Base-by-base conservation (phyloP, 1,140 invertebrate genomes). In the Sinonovacula constricta region DNA sequence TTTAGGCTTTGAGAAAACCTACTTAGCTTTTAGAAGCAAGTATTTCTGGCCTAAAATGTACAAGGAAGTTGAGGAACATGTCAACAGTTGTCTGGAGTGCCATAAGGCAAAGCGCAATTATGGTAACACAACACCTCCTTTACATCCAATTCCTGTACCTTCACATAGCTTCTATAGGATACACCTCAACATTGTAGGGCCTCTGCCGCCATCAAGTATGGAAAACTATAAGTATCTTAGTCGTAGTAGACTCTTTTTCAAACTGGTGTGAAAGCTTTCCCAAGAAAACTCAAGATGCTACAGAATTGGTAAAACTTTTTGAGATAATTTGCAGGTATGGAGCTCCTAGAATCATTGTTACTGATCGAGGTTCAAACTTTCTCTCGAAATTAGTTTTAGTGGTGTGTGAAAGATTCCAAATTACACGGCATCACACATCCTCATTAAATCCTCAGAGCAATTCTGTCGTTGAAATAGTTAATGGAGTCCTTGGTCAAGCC, bases 131-230 rank as follows among this genome's bases (percentile, higher is more conserved):
- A 67, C 56, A 22, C 12, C 22, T 4, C 81, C 79, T 22, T 53
- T 79, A 12, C 34, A 65, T 31, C 66, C 77, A 18, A 22, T 70
- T 3, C 83, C 80, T 14, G 30, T 79, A 22, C 56, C 75, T 28
- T 54, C 74, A n/a, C 71, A 79, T 34, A 63, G 69, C 45, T 87
- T 85, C 62, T 26, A 22, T 0, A 36, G 79, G 31, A 66, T 67
- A 24, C 84, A 84, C 33, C 68, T 85, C 28, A 82, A 84, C 53
- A 65, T 86, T 36, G 10, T 86, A 5, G 80, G 83, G 31, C 75
- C 81, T 10, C 24, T 84, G 18, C 68, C 84, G 36, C 18, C 10
- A 22, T 33, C 66, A 56, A 79, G 69, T 36, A 39, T 30, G 34
- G n/a, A n/a, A n/a, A 69, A 75, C 28, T 74, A 65, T 34, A 70